Conservation (phyloP, 2,888 invertebrate genomes). For the Cephonodes hylas region DNA sequence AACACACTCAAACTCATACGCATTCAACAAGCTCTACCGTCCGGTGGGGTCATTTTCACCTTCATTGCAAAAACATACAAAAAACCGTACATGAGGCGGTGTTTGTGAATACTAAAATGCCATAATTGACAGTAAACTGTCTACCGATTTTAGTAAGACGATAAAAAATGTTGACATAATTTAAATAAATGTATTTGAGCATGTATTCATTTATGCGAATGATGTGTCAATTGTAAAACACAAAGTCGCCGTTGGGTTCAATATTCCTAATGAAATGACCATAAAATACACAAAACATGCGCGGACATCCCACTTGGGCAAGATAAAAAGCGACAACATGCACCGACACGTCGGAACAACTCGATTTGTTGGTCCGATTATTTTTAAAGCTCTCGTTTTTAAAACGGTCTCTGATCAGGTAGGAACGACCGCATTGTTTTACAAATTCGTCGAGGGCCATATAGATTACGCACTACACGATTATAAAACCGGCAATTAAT, state of each 20-base stretch:
- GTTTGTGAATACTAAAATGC: background rate
- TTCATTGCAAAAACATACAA: background rate
- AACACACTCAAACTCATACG: too few relatives aligned
- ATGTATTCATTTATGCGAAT: conserved; percentile 22
- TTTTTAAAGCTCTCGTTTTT: conserved; percentile 44
- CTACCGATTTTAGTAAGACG: background rate
- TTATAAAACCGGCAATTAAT: background rate
- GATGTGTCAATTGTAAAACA: conserved; percentile 62
- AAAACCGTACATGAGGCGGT: background rate
- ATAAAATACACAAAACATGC: conserved; percentile 72
- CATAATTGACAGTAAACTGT: background rate
- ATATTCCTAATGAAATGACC: conserved; percentile 68
- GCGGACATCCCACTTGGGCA: conserved; percentile 66
- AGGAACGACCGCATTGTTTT: conserved; percentile 58
- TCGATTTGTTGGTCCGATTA: conserved; percentile 72
- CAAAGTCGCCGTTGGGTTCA: conserved; percentile 48
- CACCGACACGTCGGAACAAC: conserved; percentile 73
- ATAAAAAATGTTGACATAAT: background rate
- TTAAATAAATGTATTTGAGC: background rate
- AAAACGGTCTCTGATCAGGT: conserved; percentile 45
- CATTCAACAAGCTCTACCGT: too few relatives aligned
- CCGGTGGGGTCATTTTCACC: background rate
- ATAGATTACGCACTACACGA: conserved; percentile 24
- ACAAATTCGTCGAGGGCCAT: conserved; percentile 62
- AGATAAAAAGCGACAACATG: conserved; percentile 68